A percentile compares a stretch with the other conserved stretches of the same genome.
Evolutionary conservation across 1,140 invertebrate genomes (phyloP).

Genomic region (Drosophila virilis): DNA sequence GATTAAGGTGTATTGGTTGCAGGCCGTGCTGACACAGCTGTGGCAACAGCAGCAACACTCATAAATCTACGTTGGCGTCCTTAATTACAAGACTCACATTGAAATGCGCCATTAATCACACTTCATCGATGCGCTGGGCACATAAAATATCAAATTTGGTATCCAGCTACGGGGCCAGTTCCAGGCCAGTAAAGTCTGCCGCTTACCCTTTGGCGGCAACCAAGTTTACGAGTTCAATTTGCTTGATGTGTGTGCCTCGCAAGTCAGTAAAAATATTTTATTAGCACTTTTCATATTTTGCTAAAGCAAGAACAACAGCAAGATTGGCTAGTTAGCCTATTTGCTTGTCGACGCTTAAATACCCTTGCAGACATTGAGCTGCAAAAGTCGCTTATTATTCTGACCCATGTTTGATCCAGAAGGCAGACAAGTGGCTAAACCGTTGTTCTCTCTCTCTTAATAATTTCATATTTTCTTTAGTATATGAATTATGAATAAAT

Average conservation of each 20-base stretch:
- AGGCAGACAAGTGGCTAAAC: no score
- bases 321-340: slow-evolving; percentile 14
- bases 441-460: no score
- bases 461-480: no score
- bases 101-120: slow-evolving; percentile 78
- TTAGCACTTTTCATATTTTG: slow-evolving; percentile 75
- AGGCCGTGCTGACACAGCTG: slow-evolving; percentile 46
- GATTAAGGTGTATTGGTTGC: slow-evolving; percentile 28
- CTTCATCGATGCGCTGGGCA: slow-evolving; percentile 71
- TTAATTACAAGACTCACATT: slow-evolving; percentile 75
- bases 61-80: slow-evolving; percentile 66
- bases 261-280: slow-evolving; percentile 60
- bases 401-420: no score
- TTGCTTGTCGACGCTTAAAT: background rate
- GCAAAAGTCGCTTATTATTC: no score
- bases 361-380: background rate
- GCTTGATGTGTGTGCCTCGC: slow-evolving; percentile 18
- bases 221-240: slow-evolving; percentile 66
- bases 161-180: slow-evolving; percentile 4
- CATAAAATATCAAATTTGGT: slow-evolving; percentile 74
- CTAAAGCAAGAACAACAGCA: slow-evolving; percentile 9
- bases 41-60: slow-evolving; percentile 17
- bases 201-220: slow-evolving; percentile 40
- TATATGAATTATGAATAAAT: no score
- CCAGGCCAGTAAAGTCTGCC: background rate